phyloP scores from a whole-genome alignment of 1,140 invertebrate genomes.

The Drosophila kepulauana region DNA sequence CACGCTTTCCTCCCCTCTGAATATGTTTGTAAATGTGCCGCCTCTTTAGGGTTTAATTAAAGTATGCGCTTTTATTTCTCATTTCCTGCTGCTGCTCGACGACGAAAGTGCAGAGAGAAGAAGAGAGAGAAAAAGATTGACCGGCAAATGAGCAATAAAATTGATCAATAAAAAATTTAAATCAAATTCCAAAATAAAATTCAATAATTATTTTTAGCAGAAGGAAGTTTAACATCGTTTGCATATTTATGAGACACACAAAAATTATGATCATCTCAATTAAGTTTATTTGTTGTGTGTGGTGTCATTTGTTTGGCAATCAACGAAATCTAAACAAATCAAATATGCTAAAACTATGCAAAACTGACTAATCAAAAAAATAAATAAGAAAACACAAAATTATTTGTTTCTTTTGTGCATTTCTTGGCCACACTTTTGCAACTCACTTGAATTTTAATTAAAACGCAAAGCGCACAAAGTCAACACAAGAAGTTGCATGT shows the following conservation, averaged over 20 bases:
- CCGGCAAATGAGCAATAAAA: conserved; percentile 14
- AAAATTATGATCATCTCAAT: conserved; percentile 35
- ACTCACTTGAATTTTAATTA: conserved; percentile 58
- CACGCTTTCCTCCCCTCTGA: neutral
- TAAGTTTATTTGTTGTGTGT: conserved; percentile 51
- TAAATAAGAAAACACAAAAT: neutral
- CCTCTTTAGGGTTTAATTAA: conserved; percentile 63
- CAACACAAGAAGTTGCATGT: conserved; percentile 7
- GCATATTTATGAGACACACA: conserved; percentile 58
- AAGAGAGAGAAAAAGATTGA: neutral
- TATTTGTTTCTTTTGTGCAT: conserved; percentile 9
- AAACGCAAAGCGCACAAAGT: conserved; percentile 59
- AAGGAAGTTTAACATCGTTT: conserved; percentile 28
- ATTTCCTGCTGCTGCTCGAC: conserved; percentile 53
- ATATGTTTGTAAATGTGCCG: conserved; percentile 29
- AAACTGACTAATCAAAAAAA: conserved; percentile 46
- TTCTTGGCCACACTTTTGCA: conserved; percentile 34
- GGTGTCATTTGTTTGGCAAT: conserved; percentile 17
- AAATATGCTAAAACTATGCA: conserved; percentile 64
- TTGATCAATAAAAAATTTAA: conserved; percentile 37
- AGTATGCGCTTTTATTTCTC: conserved; percentile 66
- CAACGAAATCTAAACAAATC: conserved; percentile 48
- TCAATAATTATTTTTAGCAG: conserved; percentile 27
- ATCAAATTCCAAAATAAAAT: conserved; percentile 43
- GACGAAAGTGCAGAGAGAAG: conserved; percentile 45